These are phyloP conservation scores for Datnioides undecimradiatus DNA, from an alignment of 2,113 vertebrate species.

Conservation along the genomic window DNA sequence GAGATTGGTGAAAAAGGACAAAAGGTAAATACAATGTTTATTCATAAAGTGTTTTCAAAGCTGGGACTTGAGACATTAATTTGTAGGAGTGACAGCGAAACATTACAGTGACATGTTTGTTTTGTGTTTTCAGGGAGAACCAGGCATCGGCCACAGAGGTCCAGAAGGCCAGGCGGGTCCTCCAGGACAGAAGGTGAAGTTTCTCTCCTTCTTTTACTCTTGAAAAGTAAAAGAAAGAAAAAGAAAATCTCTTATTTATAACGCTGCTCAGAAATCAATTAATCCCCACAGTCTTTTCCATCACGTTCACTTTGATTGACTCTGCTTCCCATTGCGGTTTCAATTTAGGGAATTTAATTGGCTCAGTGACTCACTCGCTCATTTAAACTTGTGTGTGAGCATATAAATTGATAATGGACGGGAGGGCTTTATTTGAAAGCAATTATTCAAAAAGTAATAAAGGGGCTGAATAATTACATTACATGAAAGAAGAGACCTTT, in stretches of 20 bases:
- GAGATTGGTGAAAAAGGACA: conserved; percentile 89
- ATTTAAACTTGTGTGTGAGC: conserved; percentile 53
- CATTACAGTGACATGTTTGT: background rate
- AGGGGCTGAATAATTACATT: conserved; percentile 29
- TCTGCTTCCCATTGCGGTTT: conserved; percentile 51
- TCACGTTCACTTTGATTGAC: conserved; percentile 58
- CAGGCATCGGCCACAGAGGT: conserved; percentile 89
- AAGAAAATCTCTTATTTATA: background rate
- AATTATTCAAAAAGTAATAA: conserved; percentile 58
- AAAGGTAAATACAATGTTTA: conserved; percentile 84
- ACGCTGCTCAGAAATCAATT: conserved; percentile 37
- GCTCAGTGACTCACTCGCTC: conserved; percentile 53
- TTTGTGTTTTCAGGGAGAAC: conserved; percentile 85
- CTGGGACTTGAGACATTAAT: background rate
- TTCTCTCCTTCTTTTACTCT: background rate
- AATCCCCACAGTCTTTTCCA: conserved; percentile 33
- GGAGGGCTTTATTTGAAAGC: conserved; percentile 39
- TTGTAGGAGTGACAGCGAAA: background rate
- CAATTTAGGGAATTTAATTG: conserved; percentile 69
- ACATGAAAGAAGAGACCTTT: conserved; percentile 31
- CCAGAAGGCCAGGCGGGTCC: conserved; percentile 89
- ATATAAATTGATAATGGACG: conserved; percentile 29
- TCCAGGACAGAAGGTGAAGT: conserved; percentile 88
- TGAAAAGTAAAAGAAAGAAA: background rate
- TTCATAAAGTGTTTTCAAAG: background rate